Evolutionary conservation across 2,888 invertebrate species (phyloP), one percentile per base, ranked within the genome.

Genomic region (Galeruca laticollis): DNA sequence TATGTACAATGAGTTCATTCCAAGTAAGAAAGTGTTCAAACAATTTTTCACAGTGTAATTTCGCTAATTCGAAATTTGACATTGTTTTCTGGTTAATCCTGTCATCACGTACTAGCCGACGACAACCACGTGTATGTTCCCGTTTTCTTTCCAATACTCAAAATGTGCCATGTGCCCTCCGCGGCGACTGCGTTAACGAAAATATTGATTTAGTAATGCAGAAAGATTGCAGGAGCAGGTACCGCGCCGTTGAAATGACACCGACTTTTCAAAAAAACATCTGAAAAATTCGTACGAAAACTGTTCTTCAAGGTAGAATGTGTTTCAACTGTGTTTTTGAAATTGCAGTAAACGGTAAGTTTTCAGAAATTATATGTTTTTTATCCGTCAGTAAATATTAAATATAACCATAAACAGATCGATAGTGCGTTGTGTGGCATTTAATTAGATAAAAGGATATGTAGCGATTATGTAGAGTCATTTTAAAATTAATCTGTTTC

Each of bases 141-240:
- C 51, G 40, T 71, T 60, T 65, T 20, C 33, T 31, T 37, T 57
- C 51, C 67, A 52, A 59, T 26, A 35, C 52, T 21, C 51, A 66
- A 66, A 66, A 66, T 62, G 66, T 70, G 70, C 56, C 61, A 59
- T 61, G 18, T 57, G 64, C 56, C 57, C 52, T 43, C 71, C 54
- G 60, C 43, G 62, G 70, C 71, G 73, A 37, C 62, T 73, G 75
- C 74, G 73, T 64, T 64, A 33, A 67, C 54, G 13, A 61, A 69
- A 64, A 64, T 75, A 75, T 75, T 75, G 75, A 75, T 75, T 72
- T 67, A 63, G 66, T 73, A 71, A 73, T 75, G 75, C 75, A 75
- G 75, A 68, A 72, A 68, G 69, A 74, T 72, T 75, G 75, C 75
- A 75, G 75, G 68, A 73, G 71, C 72, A 70, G 57, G 10, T 33